Evolutionary conservation across 2,888 invertebrate species (phyloP).

Genomic region (Polydrusus pterygomalis): DNA sequence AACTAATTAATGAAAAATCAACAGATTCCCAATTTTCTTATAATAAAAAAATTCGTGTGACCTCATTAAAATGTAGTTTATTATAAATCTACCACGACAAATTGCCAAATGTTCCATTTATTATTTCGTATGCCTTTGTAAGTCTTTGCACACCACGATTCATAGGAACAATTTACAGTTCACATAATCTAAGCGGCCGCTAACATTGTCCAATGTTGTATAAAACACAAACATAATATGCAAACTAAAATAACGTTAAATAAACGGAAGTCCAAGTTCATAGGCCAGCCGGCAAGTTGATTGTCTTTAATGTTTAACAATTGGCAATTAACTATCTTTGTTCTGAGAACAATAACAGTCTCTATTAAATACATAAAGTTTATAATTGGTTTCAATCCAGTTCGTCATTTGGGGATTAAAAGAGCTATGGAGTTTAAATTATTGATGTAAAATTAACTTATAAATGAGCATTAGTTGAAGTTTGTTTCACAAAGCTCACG

Average conservation of each 20-base stretch:
- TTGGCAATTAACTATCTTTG: slow-evolving; percentile 55
- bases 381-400: slow-evolving; percentile 55
- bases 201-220: slow-evolving; percentile 23
- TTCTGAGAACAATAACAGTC: slow-evolving; percentile 50
- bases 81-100: neutral
- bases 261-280: slow-evolving; percentile 54
- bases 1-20: too few species aligned
- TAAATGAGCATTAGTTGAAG: slow-evolving; percentile 17
- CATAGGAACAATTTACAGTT: slow-evolving; percentile 16
- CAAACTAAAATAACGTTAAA: slow-evolving; percentile 52
- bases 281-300: slow-evolving; percentile 46
- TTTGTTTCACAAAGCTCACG: neutral
- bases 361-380: slow-evolving; percentile 53
- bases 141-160: slow-evolving; percentile 2
- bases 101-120: neutral
- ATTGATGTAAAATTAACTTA: slow-evolving; percentile 31
- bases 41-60: too few species aligned
- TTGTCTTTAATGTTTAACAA: slow-evolving; percentile 56
- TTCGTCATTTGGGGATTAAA: slow-evolving; percentile 46
- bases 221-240: slow-evolving; percentile 42
- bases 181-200: slow-evolving; percentile 28
- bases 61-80: neutral
- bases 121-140: slow-evolving; percentile 10
- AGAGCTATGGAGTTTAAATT: slow-evolving; percentile 35
- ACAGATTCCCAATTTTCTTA: too few species aligned